phyloP scores from a whole-genome alignment of 2,888 invertebrate genomes.

The Galerucella calmariensis region DNA sequence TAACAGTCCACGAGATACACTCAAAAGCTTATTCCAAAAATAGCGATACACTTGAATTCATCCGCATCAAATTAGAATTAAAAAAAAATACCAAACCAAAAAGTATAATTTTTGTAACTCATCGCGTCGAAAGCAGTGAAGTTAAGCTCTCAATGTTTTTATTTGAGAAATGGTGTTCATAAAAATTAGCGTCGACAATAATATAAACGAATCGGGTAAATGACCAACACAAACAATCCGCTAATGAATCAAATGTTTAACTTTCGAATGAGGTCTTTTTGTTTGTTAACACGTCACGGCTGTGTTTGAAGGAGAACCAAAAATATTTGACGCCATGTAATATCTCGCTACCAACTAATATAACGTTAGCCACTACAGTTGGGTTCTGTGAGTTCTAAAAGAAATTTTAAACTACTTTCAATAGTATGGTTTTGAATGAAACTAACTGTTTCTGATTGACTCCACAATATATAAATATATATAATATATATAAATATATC shows the following conservation, averaged over 20 bases:
- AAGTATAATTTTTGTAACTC: slow-evolving; percentile 18
- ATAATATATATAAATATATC: too few relatives aligned
- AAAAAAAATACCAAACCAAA: slow-evolving; percentile 1
- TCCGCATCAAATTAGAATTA: background rate
- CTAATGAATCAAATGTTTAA: slow-evolving; percentile 31
- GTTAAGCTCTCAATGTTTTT: slow-evolving; percentile 20
- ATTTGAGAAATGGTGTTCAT: slow-evolving; percentile 28
- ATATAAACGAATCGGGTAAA: slow-evolving; percentile 33
- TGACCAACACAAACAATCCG: slow-evolving; percentile 34
- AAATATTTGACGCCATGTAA: too few relatives aligned
- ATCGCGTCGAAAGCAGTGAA: slow-evolving; percentile 14
- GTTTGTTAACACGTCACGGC: slow-evolving; percentile 30
- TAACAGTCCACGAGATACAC: background rate
- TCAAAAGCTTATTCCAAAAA: background rate
- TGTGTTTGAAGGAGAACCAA: background rate
- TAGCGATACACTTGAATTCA: slow-evolving; percentile 2
- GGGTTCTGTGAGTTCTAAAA: too few relatives aligned
- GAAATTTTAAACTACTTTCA: too few relatives aligned
- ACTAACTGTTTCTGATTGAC: too few relatives aligned
- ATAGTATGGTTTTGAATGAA: too few relatives aligned
- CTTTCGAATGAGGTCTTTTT: slow-evolving; percentile 33
- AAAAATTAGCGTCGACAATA: slow-evolving; percentile 31
- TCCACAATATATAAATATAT: too few relatives aligned
- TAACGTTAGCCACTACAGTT: too few relatives aligned
- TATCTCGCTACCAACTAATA: too few relatives aligned